Evolutionary conservation across 2,113 vertebrate species (phyloP).

Genomic region (Sakesphorus luctuosus): DNA sequence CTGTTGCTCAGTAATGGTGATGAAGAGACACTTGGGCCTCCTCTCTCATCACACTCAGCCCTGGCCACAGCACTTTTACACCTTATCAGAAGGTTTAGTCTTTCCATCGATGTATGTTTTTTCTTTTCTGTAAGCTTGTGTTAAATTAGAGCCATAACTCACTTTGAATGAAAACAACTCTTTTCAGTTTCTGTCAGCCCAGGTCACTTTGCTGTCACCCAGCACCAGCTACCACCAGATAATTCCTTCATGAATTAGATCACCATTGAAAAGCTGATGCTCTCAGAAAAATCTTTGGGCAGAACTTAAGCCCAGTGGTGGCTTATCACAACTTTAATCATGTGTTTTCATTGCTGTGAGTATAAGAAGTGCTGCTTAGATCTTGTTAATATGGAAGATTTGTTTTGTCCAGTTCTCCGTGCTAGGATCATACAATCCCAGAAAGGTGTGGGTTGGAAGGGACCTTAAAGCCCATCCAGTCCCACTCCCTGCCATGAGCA

Average conservation of each 20-base stretch:
- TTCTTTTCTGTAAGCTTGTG: not conserved
- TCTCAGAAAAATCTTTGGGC: not conserved
- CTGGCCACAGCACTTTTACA: not conserved
- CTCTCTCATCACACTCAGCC: not conserved
- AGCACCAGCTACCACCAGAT: not conserved
- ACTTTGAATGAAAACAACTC: not conserved
- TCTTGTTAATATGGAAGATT: not conserved
- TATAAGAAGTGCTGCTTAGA: not conserved
- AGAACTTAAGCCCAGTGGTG: not conserved
- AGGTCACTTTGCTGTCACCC: not conserved
- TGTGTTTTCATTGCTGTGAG: not conserved
- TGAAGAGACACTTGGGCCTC: not conserved
- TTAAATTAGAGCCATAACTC: not conserved
- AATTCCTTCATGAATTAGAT: not conserved
- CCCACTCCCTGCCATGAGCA: not conserved
- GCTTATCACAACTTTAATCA: not conserved
- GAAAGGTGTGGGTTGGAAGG: not conserved
- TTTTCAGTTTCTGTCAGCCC: not conserved
- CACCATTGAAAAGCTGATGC: not conserved
- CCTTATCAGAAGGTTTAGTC: not conserved
- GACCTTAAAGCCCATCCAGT: not conserved
- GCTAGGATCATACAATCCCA: not conserved
- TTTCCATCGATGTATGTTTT: not conserved
- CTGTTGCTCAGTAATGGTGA: not conserved
- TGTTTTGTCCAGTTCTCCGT: not conserved